Evolutionary conservation across 1,140 invertebrate species (phyloP), one percentile per base, ranked within the genome.

Genomic region (Papilio machaon): DNA sequence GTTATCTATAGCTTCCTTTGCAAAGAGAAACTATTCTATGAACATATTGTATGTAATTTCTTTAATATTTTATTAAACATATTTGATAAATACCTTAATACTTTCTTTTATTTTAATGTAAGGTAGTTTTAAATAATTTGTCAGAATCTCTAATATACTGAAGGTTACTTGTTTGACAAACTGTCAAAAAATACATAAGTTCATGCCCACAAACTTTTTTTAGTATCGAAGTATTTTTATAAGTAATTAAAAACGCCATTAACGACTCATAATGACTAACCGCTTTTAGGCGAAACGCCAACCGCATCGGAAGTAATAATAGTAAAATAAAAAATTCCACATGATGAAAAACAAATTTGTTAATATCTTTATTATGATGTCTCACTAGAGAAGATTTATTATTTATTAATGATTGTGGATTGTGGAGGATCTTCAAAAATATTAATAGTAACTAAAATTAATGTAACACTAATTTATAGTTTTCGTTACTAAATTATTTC

Each of bases 261-360:
- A 75, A 75, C 17, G 73, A 43, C 35, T 46, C 73, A 43, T 75
- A 75, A 47, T 49, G 73, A 75, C 73, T 75, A 46, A 75, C 43
- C 73, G 47, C 74, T 76, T 76, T 76, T 76, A 76, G 74, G 74
- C 74, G 23, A 76, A 76, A 76, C 46, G 74, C 74, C 74, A 76
- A 76, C 46, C 74, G 13, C 74, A 52, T 30, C 74, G 74, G 74
- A 49, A 43, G 46, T 76, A 49, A 52, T 76, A 76, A 76, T 52
- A 76, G 74, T 76, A 49, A 76, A 76, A 76, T 52, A 76, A 76
- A 76, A 76, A 76, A 76, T 52, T 19, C 74, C 47, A 30, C 43
- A 54, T 76, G 52, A 23, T 52, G 38, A 70, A 35, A 5, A 70
- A 70, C 64, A 70, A 70, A 35, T 70, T 70, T 70, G 64, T 70